A percentile compares a stretch with the other conserved stretches of the same genome.
Conservation (phyloP, 2,888 invertebrate species). For the Torymus auratus region DNA sequence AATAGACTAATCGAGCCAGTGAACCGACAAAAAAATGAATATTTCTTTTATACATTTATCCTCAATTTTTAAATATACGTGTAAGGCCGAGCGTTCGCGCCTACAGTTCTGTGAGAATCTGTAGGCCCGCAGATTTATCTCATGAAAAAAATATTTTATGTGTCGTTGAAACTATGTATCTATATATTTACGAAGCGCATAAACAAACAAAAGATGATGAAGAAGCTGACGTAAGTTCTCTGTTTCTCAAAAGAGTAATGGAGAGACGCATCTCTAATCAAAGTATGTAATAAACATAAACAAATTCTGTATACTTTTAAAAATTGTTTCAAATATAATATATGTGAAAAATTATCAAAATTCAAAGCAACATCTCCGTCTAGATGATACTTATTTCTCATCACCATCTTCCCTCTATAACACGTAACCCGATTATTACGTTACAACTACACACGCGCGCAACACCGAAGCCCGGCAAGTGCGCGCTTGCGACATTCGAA, state of each 20-base stretch:
- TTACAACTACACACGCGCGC: no score
- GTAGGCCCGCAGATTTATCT: conserved; percentile 34
- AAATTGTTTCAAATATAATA: conserved; percentile 52
- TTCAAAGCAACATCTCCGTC: background rate
- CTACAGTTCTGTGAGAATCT: conserved; percentile 5
- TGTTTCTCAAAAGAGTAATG: no score
- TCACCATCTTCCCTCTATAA: no score
- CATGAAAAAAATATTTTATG: conserved; percentile 47
- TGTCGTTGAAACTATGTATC: conserved; percentile 46
- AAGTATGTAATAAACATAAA: conserved; percentile 36
- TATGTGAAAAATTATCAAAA: conserved; percentile 48
- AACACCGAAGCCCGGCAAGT: background rate
- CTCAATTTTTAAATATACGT: conserved; percentile 34
- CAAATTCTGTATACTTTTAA: conserved; percentile 50
- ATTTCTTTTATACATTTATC: conserved; percentile 49
- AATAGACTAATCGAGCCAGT: conserved; percentile 35
- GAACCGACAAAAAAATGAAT: conserved; percentile 18
- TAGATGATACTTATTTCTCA: no score
- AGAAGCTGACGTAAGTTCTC: no score
- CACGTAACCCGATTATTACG: no score
- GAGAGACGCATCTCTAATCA: conserved; percentile 31
- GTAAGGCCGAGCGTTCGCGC: conserved; percentile 4
- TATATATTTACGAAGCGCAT: conserved; percentile 22
- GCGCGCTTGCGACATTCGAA: conserved; percentile 10
- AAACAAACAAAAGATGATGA: background rate